Percentiles rank a stretch among this genome's conserved stretches.
These are phyloP conservation scores for Tetragonisca angustula DNA, from an alignment of 2,888 invertebrate species.

Conservation along the genomic window DNA sequence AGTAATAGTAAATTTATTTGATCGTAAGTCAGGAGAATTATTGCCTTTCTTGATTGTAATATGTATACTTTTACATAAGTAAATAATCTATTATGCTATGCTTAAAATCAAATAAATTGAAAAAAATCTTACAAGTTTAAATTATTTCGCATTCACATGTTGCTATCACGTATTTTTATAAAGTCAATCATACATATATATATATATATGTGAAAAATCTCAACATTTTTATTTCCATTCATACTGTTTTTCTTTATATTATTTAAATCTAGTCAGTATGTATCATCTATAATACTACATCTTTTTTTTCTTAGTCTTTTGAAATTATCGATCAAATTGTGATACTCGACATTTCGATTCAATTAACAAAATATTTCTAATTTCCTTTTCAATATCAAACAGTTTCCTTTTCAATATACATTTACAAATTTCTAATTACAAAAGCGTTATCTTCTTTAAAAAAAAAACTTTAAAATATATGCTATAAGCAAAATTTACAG, in stretches of 20 bases:
- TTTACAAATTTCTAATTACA: slow-evolving; percentile 10
- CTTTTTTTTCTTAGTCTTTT: slow-evolving; percentile 46
- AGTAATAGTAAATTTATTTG: slow-evolving; percentile 62
- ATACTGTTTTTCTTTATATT: slow-evolving; percentile 26
- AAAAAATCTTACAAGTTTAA: slow-evolving; percentile 45
- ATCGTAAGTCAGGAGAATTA: slow-evolving; percentile 50
- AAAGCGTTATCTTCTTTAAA: background rate
- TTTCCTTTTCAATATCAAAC: background rate
- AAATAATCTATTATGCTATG: slow-evolving; percentile 47
- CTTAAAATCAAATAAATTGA: slow-evolving; percentile 66
- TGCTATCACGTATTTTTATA: background rate
- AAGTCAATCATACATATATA: slow-evolving; percentile 14
- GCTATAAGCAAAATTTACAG: background rate
- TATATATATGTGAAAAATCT: slow-evolving; percentile 11
- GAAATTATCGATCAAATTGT: slow-evolving; percentile 2
- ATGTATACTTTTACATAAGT: slow-evolving; percentile 59
- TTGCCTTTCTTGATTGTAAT: slow-evolving; percentile 54
- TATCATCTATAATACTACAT: slow-evolving; percentile 53
- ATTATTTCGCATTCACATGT: slow-evolving; percentile 4
- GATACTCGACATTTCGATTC: background rate
- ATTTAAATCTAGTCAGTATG: slow-evolving; percentile 42
- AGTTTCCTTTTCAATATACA: slow-evolving; percentile 13
- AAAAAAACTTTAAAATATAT: slow-evolving; percentile 7
- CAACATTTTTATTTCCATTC: slow-evolving; percentile 35
- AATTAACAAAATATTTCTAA: slow-evolving; percentile 14